phyloP scores from a whole-genome alignment of 2,113 vertebrate genomes.

The Callipepla californica region DNA sequence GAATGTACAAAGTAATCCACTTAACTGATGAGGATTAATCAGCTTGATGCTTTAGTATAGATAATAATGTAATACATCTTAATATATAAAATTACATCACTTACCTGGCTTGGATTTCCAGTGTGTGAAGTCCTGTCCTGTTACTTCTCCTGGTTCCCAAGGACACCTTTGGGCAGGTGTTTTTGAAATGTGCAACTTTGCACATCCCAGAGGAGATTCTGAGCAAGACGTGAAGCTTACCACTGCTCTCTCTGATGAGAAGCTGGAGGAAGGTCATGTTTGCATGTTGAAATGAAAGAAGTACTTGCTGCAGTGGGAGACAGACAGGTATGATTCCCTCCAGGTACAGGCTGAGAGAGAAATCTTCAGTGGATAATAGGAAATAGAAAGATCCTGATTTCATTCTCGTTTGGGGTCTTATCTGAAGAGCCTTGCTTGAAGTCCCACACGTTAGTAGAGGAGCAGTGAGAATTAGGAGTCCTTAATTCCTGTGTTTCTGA shows the following conservation, averaged over 20 bases:
- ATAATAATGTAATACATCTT: neutral
- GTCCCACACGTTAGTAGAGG: neutral
- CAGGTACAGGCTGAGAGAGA: neutral
- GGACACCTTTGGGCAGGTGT: neutral
- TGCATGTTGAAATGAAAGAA: neutral
- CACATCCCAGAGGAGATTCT: neutral
- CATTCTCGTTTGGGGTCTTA: neutral
- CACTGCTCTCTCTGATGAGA: neutral
- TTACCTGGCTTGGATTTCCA: neutral
- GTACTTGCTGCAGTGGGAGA: neutral
- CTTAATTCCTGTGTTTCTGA: constrained; percentile 9
- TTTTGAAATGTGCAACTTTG: constrained; percentile 15
- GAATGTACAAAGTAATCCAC: neutral
- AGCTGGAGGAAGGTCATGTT: neutral
- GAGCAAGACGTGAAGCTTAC: neutral
- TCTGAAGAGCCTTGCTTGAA: neutral
- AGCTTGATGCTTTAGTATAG: neutral
- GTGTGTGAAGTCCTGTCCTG: neutral
- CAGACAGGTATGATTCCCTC: neutral
- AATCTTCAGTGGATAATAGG: neutral
- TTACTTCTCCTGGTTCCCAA: neutral
- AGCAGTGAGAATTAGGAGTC: neutral
- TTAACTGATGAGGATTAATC: neutral
- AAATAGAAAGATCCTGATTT: neutral
- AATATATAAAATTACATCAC: neutral